Conservation (phyloP, 1,140 invertebrate genomes). For the Mamestra configurata region DNA sequence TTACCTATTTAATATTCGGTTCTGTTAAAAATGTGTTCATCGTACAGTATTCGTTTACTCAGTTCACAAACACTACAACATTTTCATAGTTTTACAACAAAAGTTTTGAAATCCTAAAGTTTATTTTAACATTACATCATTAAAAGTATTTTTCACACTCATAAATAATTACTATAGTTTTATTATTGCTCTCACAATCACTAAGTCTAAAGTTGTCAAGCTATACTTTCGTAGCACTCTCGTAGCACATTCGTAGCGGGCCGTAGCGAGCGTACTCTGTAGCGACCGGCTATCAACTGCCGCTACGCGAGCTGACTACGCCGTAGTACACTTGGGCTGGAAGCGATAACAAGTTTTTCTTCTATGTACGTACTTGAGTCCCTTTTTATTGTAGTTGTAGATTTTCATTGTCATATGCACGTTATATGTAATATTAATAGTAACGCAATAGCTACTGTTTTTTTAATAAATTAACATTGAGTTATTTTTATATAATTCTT, state of each 20-base stretch:
- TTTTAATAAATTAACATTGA: too few relatives aligned
- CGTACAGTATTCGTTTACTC: background rate
- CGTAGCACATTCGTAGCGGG: conserved; percentile 35
- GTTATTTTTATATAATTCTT: too few relatives aligned
- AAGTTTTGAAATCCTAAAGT: background rate
- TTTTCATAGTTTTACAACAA: background rate
- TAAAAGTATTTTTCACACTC: background rate
- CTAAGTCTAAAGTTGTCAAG: conserved; percentile 56
- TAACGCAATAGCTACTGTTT: background rate
- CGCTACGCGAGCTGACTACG: conserved; percentile 73
- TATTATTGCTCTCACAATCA: conserved; percentile 25
- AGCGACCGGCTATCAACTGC: conserved; percentile 75
- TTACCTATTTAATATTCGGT: conserved; percentile 41
- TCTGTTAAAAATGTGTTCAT: conserved; percentile 2
- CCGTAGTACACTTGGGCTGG: conserved; percentile 61
- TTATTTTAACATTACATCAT: background rate
- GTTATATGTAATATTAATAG: background rate
- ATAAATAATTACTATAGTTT: conserved; percentile 12
- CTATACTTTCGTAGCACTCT: conserved; percentile 55
- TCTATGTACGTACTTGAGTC: background rate
- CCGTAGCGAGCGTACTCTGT: conserved; percentile 66
- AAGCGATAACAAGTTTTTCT: conserved; percentile 34
- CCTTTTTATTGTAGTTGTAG: background rate
- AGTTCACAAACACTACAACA: background rate
- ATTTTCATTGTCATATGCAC: background rate